A percentile compares a stretch with the other conserved stretches of the same genome.
These are phyloP conservation scores for Piaya cayana DNA, from an alignment of 2,113 vertebrate genomes.

Conservation along the genomic window DNA sequence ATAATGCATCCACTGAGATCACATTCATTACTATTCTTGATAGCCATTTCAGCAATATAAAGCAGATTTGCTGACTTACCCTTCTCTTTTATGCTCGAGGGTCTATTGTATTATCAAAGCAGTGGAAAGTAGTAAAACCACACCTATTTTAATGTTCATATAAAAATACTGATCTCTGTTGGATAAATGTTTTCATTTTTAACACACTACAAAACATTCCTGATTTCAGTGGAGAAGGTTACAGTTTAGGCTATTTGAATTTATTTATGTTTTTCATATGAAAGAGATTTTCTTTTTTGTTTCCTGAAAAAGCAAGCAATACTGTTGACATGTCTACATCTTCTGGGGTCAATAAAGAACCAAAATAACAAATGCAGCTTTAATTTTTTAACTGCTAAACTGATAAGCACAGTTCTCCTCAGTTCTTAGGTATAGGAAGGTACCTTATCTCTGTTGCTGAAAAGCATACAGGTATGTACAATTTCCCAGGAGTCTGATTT, in stretches of 20 bases:
- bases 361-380: not conserved
- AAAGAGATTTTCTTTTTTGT: not conserved
- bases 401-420: not conserved
- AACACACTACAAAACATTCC: conserved; percentile 7
- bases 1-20: not conserved
- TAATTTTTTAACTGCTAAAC: not conserved
- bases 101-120: conserved; percentile 1
- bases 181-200: conserved; percentile 27
- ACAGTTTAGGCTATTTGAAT: not conserved
- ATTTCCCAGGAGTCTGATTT: not conserved
- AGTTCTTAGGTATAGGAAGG: not conserved
- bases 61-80: not conserved
- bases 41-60: not conserved
- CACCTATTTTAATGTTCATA: conserved; percentile 34
- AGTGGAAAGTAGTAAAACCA: conserved; percentile 36
- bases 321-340: not conserved
- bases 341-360: not conserved
- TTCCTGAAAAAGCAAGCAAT: not conserved
- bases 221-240: not conserved
- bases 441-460: not conserved
- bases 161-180: conserved; percentile 32
- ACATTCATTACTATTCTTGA: conserved; percentile 1
- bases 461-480: not conserved
- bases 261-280: not conserved
- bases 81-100: not conserved